These are phyloP conservation scores for Camptogramma bilineatum DNA, from an alignment of 2,888 invertebrate genomes.

Conservation along the genomic window DNA sequence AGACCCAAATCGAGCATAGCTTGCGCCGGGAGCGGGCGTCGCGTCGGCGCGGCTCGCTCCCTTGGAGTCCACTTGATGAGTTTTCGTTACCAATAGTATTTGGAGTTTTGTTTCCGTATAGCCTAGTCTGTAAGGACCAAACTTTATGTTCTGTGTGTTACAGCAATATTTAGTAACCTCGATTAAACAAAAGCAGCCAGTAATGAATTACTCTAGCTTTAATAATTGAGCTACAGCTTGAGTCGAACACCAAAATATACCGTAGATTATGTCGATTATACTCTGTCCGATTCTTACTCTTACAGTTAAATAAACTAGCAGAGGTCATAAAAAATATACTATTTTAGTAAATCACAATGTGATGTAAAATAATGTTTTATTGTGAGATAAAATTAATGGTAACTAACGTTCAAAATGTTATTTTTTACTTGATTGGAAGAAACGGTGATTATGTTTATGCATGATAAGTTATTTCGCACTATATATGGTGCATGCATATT, in stretches of 20 bases:
- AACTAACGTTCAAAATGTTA: constrained; percentile 84
- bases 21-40: constrained; percentile 53
- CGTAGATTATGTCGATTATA: constrained; percentile 45
- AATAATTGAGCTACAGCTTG: constrained; percentile 50
- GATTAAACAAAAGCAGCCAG: constrained; percentile 52
- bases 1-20: constrained; percentile 80
- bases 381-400: constrained; percentile 80
- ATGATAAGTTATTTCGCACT: constrained; percentile 73
- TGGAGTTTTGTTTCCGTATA: constrained; percentile 73
- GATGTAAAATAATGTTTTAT: constrained; percentile 78
- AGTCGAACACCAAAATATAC: constrained; percentile 43
- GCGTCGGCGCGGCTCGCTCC: constrained; percentile 56
- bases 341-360: constrained; percentile 77
- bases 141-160: constrained; percentile 64
- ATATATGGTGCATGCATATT: constrained; percentile 66
- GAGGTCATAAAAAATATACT: constrained; percentile 65
- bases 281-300: constrained; percentile 51
- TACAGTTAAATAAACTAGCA: constrained; percentile 57
- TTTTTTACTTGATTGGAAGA: constrained; percentile 73
- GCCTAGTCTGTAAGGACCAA: constrained; percentile 82
- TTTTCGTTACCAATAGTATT: constrained; percentile 77
- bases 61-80: constrained; percentile 60
- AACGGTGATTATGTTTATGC: constrained; percentile 69
- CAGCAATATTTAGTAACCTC: constrained; percentile 50
- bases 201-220: constrained; percentile 49